A percentile compares a stretch with the other conserved stretches of the same genome.
Evolutionary conservation across 2,797 vertebrate species (phyloP).

Genomic region (Hapalemur alaotrensis): DNA sequence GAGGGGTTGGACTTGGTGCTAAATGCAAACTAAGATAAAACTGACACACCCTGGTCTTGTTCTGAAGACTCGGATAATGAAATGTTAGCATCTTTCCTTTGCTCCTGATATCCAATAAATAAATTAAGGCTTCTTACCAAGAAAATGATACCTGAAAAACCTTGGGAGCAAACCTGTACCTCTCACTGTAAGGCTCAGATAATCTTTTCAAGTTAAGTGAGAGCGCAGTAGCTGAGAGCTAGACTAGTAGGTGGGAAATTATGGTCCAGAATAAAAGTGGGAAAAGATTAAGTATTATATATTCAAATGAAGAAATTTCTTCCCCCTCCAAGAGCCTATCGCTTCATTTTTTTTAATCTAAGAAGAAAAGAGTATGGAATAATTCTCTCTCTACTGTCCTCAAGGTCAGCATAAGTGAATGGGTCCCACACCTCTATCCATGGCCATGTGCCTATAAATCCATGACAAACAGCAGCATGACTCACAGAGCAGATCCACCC

Average conservation of each 20-base stretch:
- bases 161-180: not conserved
- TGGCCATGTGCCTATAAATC: not conserved
- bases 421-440: not conserved
- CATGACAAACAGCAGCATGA: slow-evolving; percentile 42
- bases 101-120: slow-evolving; percentile 28
- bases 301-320: not conserved
- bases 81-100: not conserved
- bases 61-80: not conserved
- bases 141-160: slow-evolving; percentile 2
- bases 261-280: not conserved
- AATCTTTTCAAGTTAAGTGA: slow-evolving; percentile 49
- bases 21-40: slow-evolving; percentile 37
- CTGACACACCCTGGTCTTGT: not conserved
- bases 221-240: not conserved
- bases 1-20: not conserved
- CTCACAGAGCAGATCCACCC: slow-evolving; percentile 95
- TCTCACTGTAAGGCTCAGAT: not conserved
- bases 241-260: not conserved
- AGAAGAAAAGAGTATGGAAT: not conserved
- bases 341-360: not conserved
- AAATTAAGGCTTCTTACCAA: slow-evolving; percentile 39
- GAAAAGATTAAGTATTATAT: not conserved
- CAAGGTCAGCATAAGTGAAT: not conserved
- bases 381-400: not conserved
- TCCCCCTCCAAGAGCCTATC: not conserved